A percentile compares a stretch with the other conserved stretches of the same genome.
Evolutionary conservation across 2,797 vertebrate species (phyloP).

Genomic region (Oophaga sylvatica): DNA sequence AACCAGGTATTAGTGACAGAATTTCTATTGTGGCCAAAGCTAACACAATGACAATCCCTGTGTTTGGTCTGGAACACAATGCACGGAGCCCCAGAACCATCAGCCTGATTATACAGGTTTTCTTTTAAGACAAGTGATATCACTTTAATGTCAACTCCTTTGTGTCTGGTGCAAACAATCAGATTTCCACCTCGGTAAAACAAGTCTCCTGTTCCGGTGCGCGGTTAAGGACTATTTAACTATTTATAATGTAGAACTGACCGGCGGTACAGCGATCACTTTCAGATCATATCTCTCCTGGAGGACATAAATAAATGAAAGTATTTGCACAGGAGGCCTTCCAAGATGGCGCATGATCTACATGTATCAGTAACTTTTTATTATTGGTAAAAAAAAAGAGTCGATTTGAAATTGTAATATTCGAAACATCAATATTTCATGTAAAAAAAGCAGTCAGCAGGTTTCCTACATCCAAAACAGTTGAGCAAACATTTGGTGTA

Average conservation of each 20-base stretch:
- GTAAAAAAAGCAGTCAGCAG: neutral
- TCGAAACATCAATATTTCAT: slow-evolving; percentile 4
- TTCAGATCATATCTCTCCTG: slow-evolving; percentile 12
- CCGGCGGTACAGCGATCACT: slow-evolving; percentile 4
- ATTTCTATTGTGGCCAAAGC: neutral
- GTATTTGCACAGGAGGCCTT: neutral
- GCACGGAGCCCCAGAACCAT: neutral
- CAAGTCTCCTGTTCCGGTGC: neutral
- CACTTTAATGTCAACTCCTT: neutral
- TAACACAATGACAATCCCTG: neutral
- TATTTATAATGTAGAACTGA: slow-evolving; percentile 33
- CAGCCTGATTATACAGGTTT: neutral
- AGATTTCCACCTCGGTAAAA: slow-evolving; percentile 21
- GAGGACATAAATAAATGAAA: slow-evolving; percentile 45
- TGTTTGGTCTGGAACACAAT: neutral
- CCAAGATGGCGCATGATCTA: neutral
- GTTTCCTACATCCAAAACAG: slow-evolving; percentile 3
- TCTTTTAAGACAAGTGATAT: neutral
- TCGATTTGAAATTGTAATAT: neutral
- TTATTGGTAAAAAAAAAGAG: neutral
- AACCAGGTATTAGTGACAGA: neutral
- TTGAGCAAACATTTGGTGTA: neutral
- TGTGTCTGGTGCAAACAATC: neutral
- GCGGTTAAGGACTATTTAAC: slow-evolving; percentile 9
- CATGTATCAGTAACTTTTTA: slow-evolving; percentile 6